A percentile compares a stretch with the other conserved stretches of the same genome.
Evolutionary conservation across 1,140 invertebrate genomes (phyloP).

Genomic region (Leptoteleia sp.): DNA sequence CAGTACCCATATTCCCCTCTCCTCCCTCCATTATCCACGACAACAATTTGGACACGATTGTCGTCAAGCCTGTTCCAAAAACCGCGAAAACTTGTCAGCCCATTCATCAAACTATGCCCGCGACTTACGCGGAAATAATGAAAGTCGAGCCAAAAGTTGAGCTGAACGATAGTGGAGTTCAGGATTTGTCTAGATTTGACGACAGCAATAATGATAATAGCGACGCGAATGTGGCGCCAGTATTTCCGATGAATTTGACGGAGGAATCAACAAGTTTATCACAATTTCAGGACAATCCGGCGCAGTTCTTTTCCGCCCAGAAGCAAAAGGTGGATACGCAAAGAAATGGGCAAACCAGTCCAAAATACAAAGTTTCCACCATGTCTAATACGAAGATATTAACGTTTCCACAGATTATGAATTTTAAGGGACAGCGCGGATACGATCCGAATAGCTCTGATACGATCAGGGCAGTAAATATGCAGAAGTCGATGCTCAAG

Average conservation of each 20-base stretch:
- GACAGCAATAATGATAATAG: no score
- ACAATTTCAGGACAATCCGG: conserved; percentile 13
- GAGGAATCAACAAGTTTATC: neutral
- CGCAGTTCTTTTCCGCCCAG: conserved; percentile 2
- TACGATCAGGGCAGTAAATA: conserved; percentile 34
- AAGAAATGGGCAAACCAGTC: neutral
- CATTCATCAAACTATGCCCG: conserved; percentile 17
- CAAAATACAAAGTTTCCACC: conserved; percentile 2
- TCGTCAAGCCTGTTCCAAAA: conserved; percentile 42
- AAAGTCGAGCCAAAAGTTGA: conserved; percentile 30
- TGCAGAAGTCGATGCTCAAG: conserved; percentile 47
- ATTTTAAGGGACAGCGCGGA: neutral
- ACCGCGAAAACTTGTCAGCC: neutral
- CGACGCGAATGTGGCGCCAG: neutral
- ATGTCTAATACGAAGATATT: conserved; percentile 33
- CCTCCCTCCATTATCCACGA: neutral
- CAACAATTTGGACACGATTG: conserved; percentile 15
- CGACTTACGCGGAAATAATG: conserved; percentile 36
- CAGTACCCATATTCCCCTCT: neutral
- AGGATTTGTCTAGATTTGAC: conserved; percentile 10
- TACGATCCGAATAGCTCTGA: no score
- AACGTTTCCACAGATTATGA: conserved; percentile 28
- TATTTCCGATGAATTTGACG: neutral
- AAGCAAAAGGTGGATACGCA: neutral
- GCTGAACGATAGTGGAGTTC: conserved; percentile 37